Evolutionary conservation across 1,140 invertebrate genomes (phyloP), one percentile per base, ranked within the genome.

Genomic region (Drosophila erecta): DNA sequence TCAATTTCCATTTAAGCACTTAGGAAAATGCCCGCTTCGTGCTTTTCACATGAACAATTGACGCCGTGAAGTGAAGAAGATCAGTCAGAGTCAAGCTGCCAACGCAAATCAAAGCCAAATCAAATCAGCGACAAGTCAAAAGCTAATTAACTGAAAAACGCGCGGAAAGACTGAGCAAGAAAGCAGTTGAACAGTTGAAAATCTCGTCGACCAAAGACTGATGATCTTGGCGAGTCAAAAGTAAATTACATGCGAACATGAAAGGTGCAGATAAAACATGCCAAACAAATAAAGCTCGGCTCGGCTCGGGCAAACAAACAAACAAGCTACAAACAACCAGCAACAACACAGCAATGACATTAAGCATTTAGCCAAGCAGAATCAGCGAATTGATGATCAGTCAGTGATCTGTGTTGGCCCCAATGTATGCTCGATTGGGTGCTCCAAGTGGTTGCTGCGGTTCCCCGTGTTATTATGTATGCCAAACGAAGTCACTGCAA

Each of bases 401-500:
- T 59, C 79, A 71, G 81, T 84, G 81, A 84, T 84, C 81, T 84
- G 80, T 84, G 80, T 20, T 70, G 67, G 67, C 67, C 64, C 66
- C 65, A 30, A 69, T 70, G 66, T 64, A 57, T 49, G 35, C 55
- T 57, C 43, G 11, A 37, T 27, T 37, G 15, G 61, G 60, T 46
- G 30, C 30, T 50, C 24, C 20, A 50, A 64, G 55, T 72, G 38
- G 10, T 10, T 27, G 46, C 44, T 60, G n/a, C 4, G 46, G 24
- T 37, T 49, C 46, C 59, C 41, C 59, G 64, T 79, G 62, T 81
- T 81, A 81, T 86, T 90, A 85, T 85, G 79, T 87, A 90, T 90
- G 86, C 86, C 86, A 90, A 90, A 90, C 86, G 86, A 83, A 90
- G 86, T 86, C 86, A 86, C 79, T 90, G 86, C 86, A 86, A 90